These are phyloP conservation scores for Entomyzon cyanotis DNA, from an alignment of 2,113 vertebrate species.

Conservation along the genomic window DNA sequence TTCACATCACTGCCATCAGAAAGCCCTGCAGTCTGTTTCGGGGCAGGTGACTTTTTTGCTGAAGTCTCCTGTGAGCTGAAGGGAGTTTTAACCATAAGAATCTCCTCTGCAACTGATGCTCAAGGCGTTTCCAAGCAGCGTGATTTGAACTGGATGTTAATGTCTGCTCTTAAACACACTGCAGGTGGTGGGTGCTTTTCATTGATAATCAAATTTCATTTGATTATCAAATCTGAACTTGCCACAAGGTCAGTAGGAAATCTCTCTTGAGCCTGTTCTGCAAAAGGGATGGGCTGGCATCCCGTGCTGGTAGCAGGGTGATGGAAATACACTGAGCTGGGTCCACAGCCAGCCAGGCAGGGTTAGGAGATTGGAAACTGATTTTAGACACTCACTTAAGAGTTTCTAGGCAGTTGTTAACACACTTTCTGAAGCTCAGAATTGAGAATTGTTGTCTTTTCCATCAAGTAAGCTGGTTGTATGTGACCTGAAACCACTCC, in stretches of 20 bases:
- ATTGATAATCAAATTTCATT: too few species aligned
- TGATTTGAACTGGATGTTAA: neutral
- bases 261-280: neutral
- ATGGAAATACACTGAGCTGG: neutral
- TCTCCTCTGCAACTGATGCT: neutral
- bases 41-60: neutral
- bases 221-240: neutral
- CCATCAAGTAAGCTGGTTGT: neutral
- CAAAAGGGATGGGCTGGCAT: neutral
- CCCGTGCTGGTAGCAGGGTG: neutral
- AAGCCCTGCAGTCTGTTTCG: neutral
- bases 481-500: neutral
- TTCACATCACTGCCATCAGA: neutral
- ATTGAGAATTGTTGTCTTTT: neutral
- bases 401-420: neutral
- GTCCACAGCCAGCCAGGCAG: neutral
- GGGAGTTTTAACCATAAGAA: neutral
- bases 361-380: neutral
- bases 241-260: neutral
- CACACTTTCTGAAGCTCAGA: neutral
- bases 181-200: neutral
- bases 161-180: neutral
- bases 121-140: neutral
- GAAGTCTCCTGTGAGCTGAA: neutral
- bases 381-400: neutral